Evolutionary conservation across 2,113 vertebrate species (phyloP), one percentile per base, ranked within the genome.

Genomic region (Monopterus albus): DNA sequence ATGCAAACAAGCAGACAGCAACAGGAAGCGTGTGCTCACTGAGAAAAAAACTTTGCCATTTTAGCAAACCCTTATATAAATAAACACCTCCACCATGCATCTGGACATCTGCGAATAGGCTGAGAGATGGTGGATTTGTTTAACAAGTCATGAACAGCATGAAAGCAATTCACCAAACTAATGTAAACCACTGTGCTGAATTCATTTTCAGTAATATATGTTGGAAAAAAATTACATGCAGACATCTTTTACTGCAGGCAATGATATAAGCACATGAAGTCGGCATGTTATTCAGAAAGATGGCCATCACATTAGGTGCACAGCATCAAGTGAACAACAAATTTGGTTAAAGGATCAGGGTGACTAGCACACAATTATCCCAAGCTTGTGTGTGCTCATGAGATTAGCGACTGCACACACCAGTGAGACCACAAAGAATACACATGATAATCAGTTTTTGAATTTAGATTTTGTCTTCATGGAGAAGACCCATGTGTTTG

Each of bases 61-160:
- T 73, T 61, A 72, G 76, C 38, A 46, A 72, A 59, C 20, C 39
- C 42, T 69, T 83, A 43, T 86, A 86, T 86, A 83, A 85, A 75
- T 80, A 73, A 85, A 73, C 42, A 75, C 60, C 53, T 38, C 7
- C 18, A n/a, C 39, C 47, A 5, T 18, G 47, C 51, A 66, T 53
- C 42, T 1, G 52, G 56, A 55, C 1, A n/a, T 78, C 80, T 64
- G 12, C 18, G 55, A 72, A 56, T 33, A 36, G 40, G 14, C 75
- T 50, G 14, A 11, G 26, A 49, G 53, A 63, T 45, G 45, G 68
- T 18, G n/a, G 31, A 43, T 31, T 63, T 60, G 72, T 59, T 82
- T 70, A 73, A 74, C 47, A 60, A 80, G 74, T 77, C 68, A 85
- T 45, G 36, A 75, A 76, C 38, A 21, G 31, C 38, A 29, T 51